A percentile compares a stretch with the other conserved stretches of the same genome.
Evolutionary conservation across 2,797 vertebrate genomes (phyloP).

Genomic region (Malurus leucopterus): DNA sequence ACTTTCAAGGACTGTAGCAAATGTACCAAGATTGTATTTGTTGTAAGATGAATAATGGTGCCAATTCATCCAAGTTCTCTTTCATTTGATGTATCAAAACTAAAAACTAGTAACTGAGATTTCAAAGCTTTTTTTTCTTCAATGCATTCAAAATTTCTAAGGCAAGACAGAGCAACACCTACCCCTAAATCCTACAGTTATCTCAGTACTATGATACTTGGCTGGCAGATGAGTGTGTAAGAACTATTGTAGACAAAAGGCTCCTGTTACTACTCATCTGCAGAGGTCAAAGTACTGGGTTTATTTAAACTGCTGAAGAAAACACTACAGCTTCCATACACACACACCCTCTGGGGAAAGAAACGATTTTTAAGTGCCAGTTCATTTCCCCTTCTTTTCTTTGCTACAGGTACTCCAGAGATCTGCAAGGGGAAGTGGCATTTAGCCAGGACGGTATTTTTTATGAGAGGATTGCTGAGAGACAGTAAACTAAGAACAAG

Average conservation of each 20-base stretch:
- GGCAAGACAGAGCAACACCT: neutral
- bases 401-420: neutral
- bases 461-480: neutral
- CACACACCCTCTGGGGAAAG: neutral
- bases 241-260: neutral
- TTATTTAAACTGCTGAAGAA: slow-evolving; percentile 10
- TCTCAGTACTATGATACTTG: neutral
- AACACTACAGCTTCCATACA: neutral
- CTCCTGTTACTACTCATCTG: neutral
- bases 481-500: neutral
- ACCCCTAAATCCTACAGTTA: neutral
- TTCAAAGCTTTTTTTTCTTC: neutral
- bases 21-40: neutral
- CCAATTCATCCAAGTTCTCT: neutral
- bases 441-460: neutral
- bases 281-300: neutral
- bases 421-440: neutral
- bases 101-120: neutral
- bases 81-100: neutral
- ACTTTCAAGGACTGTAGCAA: neutral
- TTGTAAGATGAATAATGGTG: neutral
- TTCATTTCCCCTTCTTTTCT: neutral
- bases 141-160: neutral
- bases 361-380: neutral
- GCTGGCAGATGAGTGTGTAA: neutral